Base-by-base conservation (phyloP, 1,140 invertebrate genomes). In the Ostrea denselamellosa region DNA sequence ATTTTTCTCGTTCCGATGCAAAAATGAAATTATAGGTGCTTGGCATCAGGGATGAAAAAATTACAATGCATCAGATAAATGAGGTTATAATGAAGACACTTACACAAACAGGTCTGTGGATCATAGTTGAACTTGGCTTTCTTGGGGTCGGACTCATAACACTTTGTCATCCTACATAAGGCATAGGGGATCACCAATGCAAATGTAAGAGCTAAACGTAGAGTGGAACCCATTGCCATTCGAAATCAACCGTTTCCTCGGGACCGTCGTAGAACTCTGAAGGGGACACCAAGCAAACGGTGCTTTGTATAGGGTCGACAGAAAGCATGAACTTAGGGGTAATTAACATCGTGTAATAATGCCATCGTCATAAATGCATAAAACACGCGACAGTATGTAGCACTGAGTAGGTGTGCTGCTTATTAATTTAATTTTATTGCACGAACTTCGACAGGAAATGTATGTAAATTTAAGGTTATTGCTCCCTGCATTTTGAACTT, bases 291-390 rank as follows among this genome's bases (percentile, higher is more conserved):
- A 4, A 14, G 2, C 68, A 71, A 34, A 8, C 28, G 2, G 25
- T 9, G 25, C 10, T 71, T 28, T 71, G 68, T 71, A 71, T 71
- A 71, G 22, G 25, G 22, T 25, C 28, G 25, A 34, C 68, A 71
- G 22, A 34, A 25, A 71, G 9, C 25, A 25, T 71, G 68, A 71
- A 28, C 68, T 14, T 8, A 14, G 28, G 14, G 14, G 68, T 71
- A 71, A 71, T 71, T 71, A 34, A 71, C 68, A 71, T 28, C 22
- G 25, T 71, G 68, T 71, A 34, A 71, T 71, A 25, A 71, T 71
- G 34, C 9, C 68, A 28, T 71, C 25, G 68, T 71, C 68, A 71
- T 71, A 71, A 71, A 71, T 71, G 68, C 68, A 71, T 28, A 34
- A 71, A 71, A 34, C 25, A 25, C 25, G 10, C 12, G 28, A 14